Conservation (phyloP, 1,140 invertebrate genomes). For the Drosophila jambulina region DNA sequence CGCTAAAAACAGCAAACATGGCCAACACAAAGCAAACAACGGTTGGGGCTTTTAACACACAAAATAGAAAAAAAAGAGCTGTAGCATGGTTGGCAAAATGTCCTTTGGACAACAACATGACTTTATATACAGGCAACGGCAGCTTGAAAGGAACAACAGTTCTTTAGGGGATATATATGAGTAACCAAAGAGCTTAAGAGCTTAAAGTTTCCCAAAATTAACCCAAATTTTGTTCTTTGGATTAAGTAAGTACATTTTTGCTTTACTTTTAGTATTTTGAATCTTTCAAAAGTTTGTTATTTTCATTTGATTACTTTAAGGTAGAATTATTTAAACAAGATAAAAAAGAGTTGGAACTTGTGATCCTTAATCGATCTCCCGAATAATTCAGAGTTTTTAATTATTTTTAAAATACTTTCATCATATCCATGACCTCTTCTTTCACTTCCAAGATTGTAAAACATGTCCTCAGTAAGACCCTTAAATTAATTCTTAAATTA, state of each 20-base stretch:
- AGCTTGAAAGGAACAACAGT: constrained; percentile 32
- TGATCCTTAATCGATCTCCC: too few species aligned
- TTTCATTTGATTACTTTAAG: too few species aligned
- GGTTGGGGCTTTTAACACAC: constrained; percentile 18
- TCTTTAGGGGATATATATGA: constrained; percentile 10
- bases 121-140: constrained; percentile 17
- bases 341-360: too few species aligned
- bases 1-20: constrained; percentile 63
- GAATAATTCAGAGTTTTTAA: background rate
- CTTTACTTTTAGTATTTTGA: background rate
- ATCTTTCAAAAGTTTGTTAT: too few species aligned
- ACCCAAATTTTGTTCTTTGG: background rate
- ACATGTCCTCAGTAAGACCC: background rate
- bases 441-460: background rate
- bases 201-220: background rate
- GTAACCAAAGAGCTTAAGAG: background rate
- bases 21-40: constrained; percentile 61
- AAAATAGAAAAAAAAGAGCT: constrained; percentile 29
- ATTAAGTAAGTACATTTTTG: too few species aligned
- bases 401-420: background rate
- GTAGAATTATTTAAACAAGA: too few species aligned
- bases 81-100: constrained; percentile 32
- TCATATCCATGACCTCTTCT: background rate
- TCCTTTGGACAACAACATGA: constrained; percentile 49
- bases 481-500: background rate